Evolutionary conservation across 1,140 invertebrate species (phyloP).

Genomic region (Lucilia sericata): DNA sequence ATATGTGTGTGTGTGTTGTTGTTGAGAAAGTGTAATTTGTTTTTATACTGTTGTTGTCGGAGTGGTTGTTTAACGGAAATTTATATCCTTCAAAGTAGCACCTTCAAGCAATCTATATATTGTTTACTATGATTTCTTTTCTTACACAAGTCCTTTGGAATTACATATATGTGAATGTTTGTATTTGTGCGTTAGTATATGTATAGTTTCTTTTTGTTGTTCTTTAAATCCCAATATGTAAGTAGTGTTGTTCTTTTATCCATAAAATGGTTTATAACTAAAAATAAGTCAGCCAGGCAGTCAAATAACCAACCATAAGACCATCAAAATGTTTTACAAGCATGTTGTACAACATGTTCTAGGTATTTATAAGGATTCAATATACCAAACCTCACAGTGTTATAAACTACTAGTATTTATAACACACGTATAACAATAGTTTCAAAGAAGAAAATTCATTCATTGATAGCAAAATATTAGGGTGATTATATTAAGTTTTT

Average conservation of each 20-base stretch:
- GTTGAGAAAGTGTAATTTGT: slow-evolving; percentile 1
- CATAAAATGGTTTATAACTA: slow-evolving; percentile 20
- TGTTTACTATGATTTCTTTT: background rate
- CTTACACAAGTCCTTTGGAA: background rate
- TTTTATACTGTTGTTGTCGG: background rate
- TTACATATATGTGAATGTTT: background rate
- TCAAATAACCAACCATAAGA: background rate
- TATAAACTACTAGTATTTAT: too few species aligned
- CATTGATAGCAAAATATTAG: too few species aligned
- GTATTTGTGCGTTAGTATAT: background rate
- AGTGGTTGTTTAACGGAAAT: slow-evolving; percentile 13
- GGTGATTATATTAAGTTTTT: too few species aligned
- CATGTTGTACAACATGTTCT: background rate
- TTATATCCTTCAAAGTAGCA: slow-evolving; percentile 29
- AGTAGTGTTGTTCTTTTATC: background rate
- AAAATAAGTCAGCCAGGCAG: background rate
- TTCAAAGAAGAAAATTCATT: too few species aligned
- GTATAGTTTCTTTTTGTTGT: background rate
- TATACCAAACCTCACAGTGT: too few species aligned
- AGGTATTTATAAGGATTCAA: too few species aligned
- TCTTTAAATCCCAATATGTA: background rate
- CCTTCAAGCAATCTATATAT: background rate
- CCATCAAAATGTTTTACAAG: background rate
- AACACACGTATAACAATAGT: too few species aligned
- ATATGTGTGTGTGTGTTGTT: background rate